Percentiles rank a stretch among this genome's conserved stretches.
Evolutionary conservation across 2,113 vertebrate species (phyloP).

Genomic region (Helogale parvula): DNA sequence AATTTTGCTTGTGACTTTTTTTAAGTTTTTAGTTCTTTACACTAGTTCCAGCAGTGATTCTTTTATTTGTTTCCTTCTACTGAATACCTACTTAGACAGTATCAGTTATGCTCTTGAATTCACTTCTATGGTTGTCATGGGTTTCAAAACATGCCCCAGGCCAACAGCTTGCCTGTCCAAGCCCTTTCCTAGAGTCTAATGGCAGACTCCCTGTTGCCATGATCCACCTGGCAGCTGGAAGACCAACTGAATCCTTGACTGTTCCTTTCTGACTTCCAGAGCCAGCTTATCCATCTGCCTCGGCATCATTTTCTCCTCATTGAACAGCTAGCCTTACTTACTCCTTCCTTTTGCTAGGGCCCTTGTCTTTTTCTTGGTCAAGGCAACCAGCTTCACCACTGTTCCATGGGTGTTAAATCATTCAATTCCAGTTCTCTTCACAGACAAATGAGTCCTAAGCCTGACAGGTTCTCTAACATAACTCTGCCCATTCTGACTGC

Average conservation of each 20-base stretch:
- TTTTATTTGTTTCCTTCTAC: neutral
- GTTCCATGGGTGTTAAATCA: neutral
- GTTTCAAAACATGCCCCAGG: neutral
- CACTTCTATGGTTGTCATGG: neutral
- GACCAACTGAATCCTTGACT: neutral
- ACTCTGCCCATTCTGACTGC: neutral
- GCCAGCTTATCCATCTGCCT: neutral
- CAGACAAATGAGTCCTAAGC: neutral
- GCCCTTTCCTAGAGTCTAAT: neutral
- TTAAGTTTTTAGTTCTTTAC: neutral
- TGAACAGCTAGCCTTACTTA: neutral
- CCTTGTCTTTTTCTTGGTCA: neutral
- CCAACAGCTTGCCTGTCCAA: accelerated
- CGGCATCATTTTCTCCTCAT: neutral
- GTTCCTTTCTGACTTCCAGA: neutral
- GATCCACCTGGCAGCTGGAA: neutral
- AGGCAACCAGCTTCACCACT: neutral
- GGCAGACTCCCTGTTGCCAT: neutral
- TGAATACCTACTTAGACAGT: neutral
- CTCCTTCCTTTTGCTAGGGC: neutral
- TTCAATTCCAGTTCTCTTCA: neutral
- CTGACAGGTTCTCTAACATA: neutral
- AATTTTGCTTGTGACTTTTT: neutral
- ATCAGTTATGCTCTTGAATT: neutral
- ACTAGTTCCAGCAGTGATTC: neutral